A percentile compares a stretch with the other conserved stretches of the same genome.
Evolutionary conservation across 2,888 invertebrate species (phyloP).

Genomic region (Acleris emargana): DNA sequence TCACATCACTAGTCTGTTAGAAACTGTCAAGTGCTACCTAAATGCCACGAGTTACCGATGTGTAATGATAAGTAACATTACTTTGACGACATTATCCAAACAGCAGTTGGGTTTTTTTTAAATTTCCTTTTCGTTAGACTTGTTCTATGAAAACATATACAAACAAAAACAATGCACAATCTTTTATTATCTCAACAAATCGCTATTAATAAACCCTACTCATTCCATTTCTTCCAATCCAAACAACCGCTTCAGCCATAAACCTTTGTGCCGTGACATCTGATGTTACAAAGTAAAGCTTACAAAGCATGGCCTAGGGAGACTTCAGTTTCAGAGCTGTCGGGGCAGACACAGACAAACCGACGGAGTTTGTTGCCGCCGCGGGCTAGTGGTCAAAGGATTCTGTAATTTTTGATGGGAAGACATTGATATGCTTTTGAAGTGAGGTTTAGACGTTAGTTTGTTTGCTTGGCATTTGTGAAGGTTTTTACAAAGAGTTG

Average conservation of each 20-base stretch:
- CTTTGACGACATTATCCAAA: no score
- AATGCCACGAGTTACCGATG: no score
- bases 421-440: background rate
- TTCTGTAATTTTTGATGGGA: background rate
- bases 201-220: background rate
- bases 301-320: background rate
- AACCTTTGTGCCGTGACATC: background rate
- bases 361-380: background rate
- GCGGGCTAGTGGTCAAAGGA: background rate
- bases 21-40: no score
- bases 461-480: background rate
- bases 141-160: no score
- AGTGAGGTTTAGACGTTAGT: background rate
- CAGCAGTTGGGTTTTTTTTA: no score
- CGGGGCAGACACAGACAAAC: no score
- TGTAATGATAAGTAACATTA: no score
- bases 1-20: no score
- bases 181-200: background rate
- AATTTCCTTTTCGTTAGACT: no score
- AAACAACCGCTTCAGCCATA: background rate
- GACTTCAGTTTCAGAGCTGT: background rate
- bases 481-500: no score
- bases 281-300: conserved; percentile 1
- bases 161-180: no score
- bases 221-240: no score